Percentiles rank a stretch among this genome's conserved stretches.
phyloP scores from a whole-genome alignment of 1,140 invertebrate species.

The Drosophila sp. region DNA sequence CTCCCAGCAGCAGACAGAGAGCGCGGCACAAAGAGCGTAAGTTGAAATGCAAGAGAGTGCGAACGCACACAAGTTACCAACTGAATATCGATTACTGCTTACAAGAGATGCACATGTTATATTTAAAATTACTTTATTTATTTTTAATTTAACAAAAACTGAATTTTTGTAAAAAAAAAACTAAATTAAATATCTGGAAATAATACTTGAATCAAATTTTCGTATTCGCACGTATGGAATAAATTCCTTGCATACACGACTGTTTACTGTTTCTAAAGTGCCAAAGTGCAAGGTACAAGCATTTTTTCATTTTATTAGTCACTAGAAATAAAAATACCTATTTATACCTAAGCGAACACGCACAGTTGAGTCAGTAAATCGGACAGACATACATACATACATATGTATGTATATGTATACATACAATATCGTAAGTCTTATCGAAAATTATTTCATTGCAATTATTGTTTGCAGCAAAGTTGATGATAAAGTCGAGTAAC shows the following conservation, averaged over 20 bases:
- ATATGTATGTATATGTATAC: too few species aligned
- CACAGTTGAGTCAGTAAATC: not conserved
- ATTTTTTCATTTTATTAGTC: too few species aligned
- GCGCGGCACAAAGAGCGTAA: not conserved
- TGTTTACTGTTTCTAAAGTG: not conserved
- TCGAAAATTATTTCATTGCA: conserved; percentile 18
- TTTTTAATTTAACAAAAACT: too few species aligned
- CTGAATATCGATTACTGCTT: too few species aligned
- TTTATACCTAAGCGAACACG: not conserved
- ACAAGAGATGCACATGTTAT: too few species aligned
- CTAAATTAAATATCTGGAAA: too few species aligned
- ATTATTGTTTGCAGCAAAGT: conserved; percentile 9
- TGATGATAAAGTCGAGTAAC: conserved; percentile 12
- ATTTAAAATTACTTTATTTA: too few species aligned
- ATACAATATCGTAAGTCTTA: conserved; percentile 8
- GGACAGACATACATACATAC: not conserved
- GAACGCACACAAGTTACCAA: not conserved
- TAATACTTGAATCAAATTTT: too few species aligned
- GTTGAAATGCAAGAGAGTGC: not conserved
- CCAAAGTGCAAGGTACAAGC: conserved; percentile 5
- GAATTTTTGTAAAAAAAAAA: too few species aligned
- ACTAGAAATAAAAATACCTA: not conserved
- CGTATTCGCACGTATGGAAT: too few species aligned
- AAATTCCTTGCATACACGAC: not conserved
- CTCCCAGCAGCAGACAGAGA: not conserved